Percentiles rank a stretch among this genome's conserved stretches.
Conservation (phyloP, 1,140 invertebrate genomes). For the Drosophila grimshawi region DNA sequence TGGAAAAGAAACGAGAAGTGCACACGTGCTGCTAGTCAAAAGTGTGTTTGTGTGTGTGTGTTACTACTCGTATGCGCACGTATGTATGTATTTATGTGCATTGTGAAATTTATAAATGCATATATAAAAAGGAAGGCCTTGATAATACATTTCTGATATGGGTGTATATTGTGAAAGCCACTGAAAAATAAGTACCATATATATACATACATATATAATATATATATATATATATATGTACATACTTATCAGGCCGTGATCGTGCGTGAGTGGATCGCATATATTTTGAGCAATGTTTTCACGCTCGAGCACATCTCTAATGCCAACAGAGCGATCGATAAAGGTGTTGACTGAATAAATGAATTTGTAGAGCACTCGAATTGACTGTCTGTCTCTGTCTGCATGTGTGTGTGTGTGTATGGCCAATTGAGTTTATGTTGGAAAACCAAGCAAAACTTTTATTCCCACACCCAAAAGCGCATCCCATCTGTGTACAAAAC, state of each 20-base stretch:
- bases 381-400: constrained; percentile 2
- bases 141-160: constrained; percentile 25
- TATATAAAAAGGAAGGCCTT: constrained; percentile 1
- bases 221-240: neutral
- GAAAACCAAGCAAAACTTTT: constrained; percentile 34
- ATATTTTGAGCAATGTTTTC: neutral
- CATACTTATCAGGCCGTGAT: constrained; percentile 2
- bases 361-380: constrained; percentile 54
- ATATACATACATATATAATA: no score
- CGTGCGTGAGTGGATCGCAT: neutral
- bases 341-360: constrained; percentile 52
- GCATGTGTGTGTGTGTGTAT: constrained; percentile 2
- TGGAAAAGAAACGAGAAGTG: neutral
- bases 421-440: constrained; percentile 60
- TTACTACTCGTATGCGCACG: neutral
- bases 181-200: constrained; percentile 14
- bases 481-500: neutral
- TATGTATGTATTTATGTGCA: neutral
- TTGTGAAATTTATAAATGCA: neutral
- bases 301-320: constrained; percentile 33
- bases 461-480: constrained; percentile 4
- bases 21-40: constrained; percentile 19
- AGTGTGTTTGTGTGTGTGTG: neutral
- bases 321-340: constrained; percentile 30
- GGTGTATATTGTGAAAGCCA: constrained; percentile 7